Base-by-base conservation (phyloP, 2,797 vertebrate genomes). In the Xerus rutilus region DNA sequence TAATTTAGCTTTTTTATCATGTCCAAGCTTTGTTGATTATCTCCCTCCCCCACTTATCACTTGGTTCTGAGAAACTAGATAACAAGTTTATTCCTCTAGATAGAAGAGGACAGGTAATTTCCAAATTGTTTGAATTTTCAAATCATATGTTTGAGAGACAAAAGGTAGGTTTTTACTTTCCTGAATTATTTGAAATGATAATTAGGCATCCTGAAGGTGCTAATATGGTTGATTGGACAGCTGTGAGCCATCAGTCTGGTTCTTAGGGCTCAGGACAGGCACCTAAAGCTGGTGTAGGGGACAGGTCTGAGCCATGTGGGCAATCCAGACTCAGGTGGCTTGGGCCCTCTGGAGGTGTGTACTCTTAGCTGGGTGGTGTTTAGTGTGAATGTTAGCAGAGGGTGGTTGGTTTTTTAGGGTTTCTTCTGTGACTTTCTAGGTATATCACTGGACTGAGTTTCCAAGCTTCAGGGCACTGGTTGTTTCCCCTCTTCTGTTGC, bases 131-230 rank as follows among this genome's bases (percentile, higher is more conserved):
- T 65, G 73, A 79, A 25, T 90, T 94, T 90, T 92, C 49, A 20
- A 74, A 57, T 39, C 25, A 39, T 47, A 52, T 69, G 25, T 90
- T 96, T 95, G 91, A 90, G 91, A 82, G 59, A 54, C 73, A 30
- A 64, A 94, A 94, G 83, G 35, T 70, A 90, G 21, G 28, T 89
- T 87, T 90, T 96, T 43, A 64, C 18, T 81, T 78, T n/a, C 54
- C 25, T 15, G 5, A 25, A 52, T 65, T 69, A 3, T 76, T 79
- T 57, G 28, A 92, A 54, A 32, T 90, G 54, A 30, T 39, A 10
- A 32, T 73, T 1, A 47, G 54, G 73, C 14, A 49, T 47, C 83
- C 47, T 28, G 8, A 43, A 77, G 70, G 28, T 65, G 86, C 15
- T 82, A 65, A 43, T 39, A 15, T 62, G 30, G 45, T 12, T 64